A percentile compares a stretch with the other conserved stretches of the same genome.
These are phyloP conservation scores for Drosophila phalerata DNA, from an alignment of 2,888 invertebrate genomes.

Conservation along the genomic window DNA sequence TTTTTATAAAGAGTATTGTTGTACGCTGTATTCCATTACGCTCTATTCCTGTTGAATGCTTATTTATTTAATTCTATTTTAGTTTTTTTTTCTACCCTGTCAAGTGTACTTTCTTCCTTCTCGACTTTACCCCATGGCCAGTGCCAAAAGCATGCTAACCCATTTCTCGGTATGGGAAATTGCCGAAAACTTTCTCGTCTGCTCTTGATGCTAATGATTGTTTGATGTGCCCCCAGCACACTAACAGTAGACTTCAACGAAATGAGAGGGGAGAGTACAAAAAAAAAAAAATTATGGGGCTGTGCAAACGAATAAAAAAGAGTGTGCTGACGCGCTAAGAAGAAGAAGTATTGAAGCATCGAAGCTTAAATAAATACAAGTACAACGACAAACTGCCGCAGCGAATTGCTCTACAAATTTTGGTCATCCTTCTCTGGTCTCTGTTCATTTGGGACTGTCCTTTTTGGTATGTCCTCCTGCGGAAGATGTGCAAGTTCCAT, in stretches of 20 bases:
- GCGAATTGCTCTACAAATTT: constrained; percentile 27
- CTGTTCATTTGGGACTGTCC: constrained; percentile 18
- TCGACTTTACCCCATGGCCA: constrained; percentile 10
- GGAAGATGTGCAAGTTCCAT: constrained; percentile 55
- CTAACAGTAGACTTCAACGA: constrained; percentile 26
- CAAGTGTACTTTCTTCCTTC: constrained; percentile 1
- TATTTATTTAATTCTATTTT: constrained; percentile 6
- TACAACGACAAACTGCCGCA: constrained; percentile 37
- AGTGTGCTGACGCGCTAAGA: constrained; percentile 21
- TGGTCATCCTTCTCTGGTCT: constrained; percentile 19
- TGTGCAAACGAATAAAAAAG: constrained; percentile 8
- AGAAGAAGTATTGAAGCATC: constrained; percentile 26
- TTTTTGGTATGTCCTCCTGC: constrained; percentile 25
- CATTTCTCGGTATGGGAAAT: constrained; percentile 18
- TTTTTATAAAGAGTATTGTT: no score
- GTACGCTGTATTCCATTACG: no score
- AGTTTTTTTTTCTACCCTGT: not conserved
- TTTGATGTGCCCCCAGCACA: constrained; percentile 65
- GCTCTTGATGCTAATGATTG: constrained; percentile 72
- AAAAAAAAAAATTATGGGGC: not conserved
- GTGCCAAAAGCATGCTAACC: constrained; percentile 15
- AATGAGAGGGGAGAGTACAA: constrained; percentile 2
- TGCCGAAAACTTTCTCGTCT: constrained; percentile 50
- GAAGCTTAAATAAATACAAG: constrained; percentile 34
- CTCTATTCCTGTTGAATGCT: not conserved